A percentile compares a stretch with the other conserved stretches of the same genome.
Evolutionary conservation across 2,888 invertebrate genomes (phyloP).

Genomic region (Lochmaea crataegi): DNA sequence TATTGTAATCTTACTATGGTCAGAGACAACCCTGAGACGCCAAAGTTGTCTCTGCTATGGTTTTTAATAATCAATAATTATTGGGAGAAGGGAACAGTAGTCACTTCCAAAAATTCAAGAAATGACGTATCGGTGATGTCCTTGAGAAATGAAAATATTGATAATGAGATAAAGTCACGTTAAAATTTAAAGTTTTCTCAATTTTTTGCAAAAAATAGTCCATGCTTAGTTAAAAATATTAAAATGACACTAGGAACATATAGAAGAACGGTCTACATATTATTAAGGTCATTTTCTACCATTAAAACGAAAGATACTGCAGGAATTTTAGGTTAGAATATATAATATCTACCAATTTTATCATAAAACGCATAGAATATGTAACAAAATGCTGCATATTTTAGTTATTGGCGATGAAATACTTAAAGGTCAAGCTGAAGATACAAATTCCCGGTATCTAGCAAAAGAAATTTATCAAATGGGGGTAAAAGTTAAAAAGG

Average conservation of each 20-base stretch:
- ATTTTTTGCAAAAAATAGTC: background rate
- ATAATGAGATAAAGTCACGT: no score
- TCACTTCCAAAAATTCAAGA: no score
- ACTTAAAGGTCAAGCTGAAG: conserved; percentile 76
- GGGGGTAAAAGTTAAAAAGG: conserved; percentile 73
- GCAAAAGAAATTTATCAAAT: conserved; percentile 71
- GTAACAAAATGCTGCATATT: conserved; percentile 39
- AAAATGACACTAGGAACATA: background rate
- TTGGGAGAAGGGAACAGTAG: no score
- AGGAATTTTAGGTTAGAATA: conserved; percentile 54
- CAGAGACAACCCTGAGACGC: no score
- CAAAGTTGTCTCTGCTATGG: no score
- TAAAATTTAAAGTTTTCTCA: background rate
- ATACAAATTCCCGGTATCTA: conserved; percentile 76
- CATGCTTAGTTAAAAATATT: background rate
- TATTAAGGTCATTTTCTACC: conserved; percentile 5
- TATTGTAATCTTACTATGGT: no score
- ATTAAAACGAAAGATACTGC: conserved; percentile 44
- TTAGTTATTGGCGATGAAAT: conserved; percentile 83
- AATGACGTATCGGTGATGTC: no score
- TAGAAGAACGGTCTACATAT: background rate
- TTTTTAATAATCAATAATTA: no score
- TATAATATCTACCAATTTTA: conserved; percentile 9
- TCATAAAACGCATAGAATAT: background rate
- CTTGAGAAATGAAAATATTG: background rate